Conservation (phyloP, 2,113 vertebrate genomes). For the Azemiops feae region DNA sequence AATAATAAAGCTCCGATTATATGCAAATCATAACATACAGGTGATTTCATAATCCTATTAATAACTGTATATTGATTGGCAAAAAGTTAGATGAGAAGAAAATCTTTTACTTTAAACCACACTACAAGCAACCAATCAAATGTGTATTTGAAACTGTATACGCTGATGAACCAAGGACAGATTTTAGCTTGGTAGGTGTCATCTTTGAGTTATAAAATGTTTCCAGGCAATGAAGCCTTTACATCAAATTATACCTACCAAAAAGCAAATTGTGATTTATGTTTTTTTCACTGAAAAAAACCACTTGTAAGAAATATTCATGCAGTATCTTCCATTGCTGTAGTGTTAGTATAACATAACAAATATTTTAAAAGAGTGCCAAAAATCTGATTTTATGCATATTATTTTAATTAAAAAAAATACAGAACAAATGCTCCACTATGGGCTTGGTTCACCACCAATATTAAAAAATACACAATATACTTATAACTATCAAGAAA, state of each 20-base stretch:
- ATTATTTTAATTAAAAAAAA: slow-evolving; percentile 29
- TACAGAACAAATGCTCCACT: slow-evolving; percentile 16
- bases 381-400: slow-evolving; percentile 5
- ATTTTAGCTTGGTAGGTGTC: neutral
- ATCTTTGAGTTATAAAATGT: neutral
- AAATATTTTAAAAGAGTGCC: slow-evolving; percentile 24
- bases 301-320: slow-evolving; percentile 11
- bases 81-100: neutral
- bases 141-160: neutral
- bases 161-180: neutral
- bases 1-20: neutral
- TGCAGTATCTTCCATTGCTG: slow-evolving; percentile 13
- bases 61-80: neutral
- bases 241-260: neutral
- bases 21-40: neutral
- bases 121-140: neutral
- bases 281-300: slow-evolving; percentile 7
- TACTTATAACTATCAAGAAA: slow-evolving; percentile 57
- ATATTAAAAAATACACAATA: slow-evolving; percentile 63
- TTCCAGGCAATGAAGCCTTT: neutral
- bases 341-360: neutral
- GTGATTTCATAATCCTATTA: neutral
- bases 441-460: slow-evolving; percentile 28
- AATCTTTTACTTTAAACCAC: slow-evolving; percentile 7
- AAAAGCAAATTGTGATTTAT: neutral